Percentiles rank a stretch among this genome's conserved stretches.
phyloP scores from a whole-genome alignment of 1,140 invertebrate species.

The Saccostrea glomerata region DNA sequence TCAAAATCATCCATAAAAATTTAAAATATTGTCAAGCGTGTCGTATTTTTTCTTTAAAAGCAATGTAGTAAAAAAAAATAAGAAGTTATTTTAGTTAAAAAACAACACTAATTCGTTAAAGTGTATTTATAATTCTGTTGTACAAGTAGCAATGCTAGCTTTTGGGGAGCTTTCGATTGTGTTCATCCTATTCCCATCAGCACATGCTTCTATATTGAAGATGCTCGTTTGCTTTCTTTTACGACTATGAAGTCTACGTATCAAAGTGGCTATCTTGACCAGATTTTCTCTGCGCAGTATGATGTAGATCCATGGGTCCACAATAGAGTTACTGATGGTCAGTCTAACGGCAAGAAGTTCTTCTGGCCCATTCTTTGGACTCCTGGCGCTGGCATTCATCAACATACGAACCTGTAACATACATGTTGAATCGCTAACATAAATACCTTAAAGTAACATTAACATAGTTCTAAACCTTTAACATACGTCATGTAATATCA shows the following conservation, averaged over 20 bases:
- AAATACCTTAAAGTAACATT: too few species aligned
- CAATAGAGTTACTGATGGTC: conserved; percentile 15
- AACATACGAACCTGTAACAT: conserved; percentile 11
- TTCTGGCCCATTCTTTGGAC: not conserved
- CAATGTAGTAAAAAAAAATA: too few species aligned
- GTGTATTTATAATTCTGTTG: not conserved
- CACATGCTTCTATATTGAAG: not conserved
- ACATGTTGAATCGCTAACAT: too few species aligned
- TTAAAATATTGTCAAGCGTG: too few species aligned
- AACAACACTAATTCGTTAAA: too few species aligned
- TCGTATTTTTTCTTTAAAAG: too few species aligned
- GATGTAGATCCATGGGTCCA: conserved; percentile 30
- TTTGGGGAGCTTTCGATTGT: not conserved
- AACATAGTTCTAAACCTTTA: too few species aligned
- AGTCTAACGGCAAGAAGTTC: conserved; percentile 12
- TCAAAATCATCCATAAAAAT: too few species aligned
- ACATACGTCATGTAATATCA: too few species aligned
- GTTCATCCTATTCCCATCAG: not conserved
- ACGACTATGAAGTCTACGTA: not conserved
- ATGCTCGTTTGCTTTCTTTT: not conserved
- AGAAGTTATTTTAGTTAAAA: too few species aligned
- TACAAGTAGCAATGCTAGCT: not conserved
- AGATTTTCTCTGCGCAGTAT: conserved; percentile 19
- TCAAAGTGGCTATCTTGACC: not conserved
- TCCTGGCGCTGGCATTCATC: not conserved